These are phyloP conservation scores for Bagarius yarrelli DNA, from an alignment of 2,113 vertebrate species.

Conservation along the genomic window DNA sequence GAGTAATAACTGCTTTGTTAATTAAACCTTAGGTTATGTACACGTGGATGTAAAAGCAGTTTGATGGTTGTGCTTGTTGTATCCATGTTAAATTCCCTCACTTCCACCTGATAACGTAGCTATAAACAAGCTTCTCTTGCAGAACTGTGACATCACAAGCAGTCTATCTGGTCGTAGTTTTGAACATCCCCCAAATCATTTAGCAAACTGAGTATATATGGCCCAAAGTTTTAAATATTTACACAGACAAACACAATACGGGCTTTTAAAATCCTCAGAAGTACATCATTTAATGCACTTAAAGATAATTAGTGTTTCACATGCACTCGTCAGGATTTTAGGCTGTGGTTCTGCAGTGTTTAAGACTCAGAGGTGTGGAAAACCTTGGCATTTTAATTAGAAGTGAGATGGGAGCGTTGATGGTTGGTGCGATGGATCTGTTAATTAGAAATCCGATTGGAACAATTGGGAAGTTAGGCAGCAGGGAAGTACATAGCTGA, in stretches of 20 bases:
- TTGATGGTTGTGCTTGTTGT: background rate
- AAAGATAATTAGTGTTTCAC: slow-evolving; percentile 47
- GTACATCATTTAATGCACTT: slow-evolving; percentile 39
- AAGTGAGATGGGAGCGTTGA: slow-evolving; percentile 46
- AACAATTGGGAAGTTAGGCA: slow-evolving; percentile 49
- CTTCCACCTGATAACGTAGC: background rate
- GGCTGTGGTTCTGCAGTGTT: slow-evolving; percentile 49
- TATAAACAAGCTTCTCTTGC: background rate
- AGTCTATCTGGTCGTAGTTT: background rate
- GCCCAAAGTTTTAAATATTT: background rate
- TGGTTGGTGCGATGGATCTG: slow-evolving; percentile 46
- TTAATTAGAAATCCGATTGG: slow-evolving; percentile 58
- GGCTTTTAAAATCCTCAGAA: slow-evolving; percentile 6
- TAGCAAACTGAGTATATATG: background rate
- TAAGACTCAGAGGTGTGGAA: slow-evolving; percentile 52
- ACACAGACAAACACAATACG: background rate
- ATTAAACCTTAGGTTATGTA: background rate
- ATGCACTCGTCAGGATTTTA: slow-evolving; percentile 37
- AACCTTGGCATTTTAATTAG: slow-evolving; percentile 55
- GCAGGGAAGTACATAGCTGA: slow-evolving; percentile 38
- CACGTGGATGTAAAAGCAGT: background rate
- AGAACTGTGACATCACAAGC: background rate
- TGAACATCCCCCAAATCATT: background rate
- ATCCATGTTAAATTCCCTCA: background rate
- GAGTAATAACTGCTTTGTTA: background rate